Evolutionary conservation across 2,113 vertebrate genomes (phyloP).

Genomic region (Saccopteryx leptura): DNA sequence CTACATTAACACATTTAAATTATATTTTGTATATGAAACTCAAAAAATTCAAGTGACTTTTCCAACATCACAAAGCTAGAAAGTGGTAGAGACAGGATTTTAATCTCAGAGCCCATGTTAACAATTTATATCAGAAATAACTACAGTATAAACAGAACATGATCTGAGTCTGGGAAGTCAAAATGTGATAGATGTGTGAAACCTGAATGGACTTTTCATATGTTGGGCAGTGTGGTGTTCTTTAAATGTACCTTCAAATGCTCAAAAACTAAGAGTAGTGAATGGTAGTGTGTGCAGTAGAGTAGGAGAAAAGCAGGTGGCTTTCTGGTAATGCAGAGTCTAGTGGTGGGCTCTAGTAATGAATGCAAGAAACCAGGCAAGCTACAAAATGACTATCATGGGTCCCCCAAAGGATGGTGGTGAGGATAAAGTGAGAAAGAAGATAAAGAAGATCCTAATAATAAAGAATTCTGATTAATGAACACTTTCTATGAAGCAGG

Average conservation of each 20-base stretch:
- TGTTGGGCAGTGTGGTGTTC: background rate
- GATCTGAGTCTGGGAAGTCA: background rate
- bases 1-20: background rate
- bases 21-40: background rate
- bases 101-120: background rate
- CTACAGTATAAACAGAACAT: background rate
- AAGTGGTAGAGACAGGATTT: background rate
- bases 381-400: background rate
- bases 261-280: background rate
- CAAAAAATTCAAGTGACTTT: conserved; percentile 16
- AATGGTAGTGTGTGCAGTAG: background rate
- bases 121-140: background rate
- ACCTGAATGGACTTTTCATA: background rate
- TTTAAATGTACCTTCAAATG: background rate
- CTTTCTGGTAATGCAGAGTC: background rate
- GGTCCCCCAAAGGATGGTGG: background rate
- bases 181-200: conserved; percentile 1
- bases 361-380: background rate
- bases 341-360: background rate
- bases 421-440: conserved; percentile 16
- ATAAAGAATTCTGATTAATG: background rate
- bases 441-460: background rate
- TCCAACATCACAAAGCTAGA: background rate
- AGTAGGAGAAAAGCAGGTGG: background rate
- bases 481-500: background rate